These are phyloP conservation scores for Falcunculus frontatus DNA, from an alignment of 2,113 vertebrate genomes.

Conservation along the genomic window DNA sequence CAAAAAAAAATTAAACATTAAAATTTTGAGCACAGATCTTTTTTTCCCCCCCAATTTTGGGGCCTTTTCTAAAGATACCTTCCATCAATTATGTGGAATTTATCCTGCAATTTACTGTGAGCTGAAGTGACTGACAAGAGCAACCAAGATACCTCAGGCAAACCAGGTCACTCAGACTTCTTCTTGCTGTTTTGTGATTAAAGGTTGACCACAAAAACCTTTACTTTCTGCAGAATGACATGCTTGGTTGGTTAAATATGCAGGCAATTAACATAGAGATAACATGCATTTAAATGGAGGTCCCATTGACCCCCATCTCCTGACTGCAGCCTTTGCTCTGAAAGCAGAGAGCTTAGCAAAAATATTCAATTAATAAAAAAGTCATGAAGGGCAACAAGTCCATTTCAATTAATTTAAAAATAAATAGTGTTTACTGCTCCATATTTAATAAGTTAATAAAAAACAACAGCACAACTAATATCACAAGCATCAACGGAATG, in stretches of 20 bases:
- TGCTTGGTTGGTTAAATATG: constrained; percentile 21
- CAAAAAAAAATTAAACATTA: background rate
- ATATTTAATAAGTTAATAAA: constrained; percentile 38
- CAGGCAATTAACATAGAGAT: constrained; percentile 46
- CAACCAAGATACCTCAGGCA: constrained; percentile 1
- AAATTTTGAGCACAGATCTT: background rate
- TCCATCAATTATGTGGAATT: background rate
- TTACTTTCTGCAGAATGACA: background rate
- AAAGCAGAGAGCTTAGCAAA: constrained; percentile 13
- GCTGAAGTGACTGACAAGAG: constrained; percentile 23
- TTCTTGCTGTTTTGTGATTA: constrained; percentile 29
- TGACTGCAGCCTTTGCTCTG: background rate
- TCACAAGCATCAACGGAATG: background rate
- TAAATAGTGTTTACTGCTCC: constrained; percentile 26
- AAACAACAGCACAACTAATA: background rate
- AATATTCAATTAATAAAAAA: constrained; percentile 48
- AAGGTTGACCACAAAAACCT: constrained; percentile 27
- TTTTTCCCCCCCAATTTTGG: background rate
- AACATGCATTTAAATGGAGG: constrained; percentile 29
- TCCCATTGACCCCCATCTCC: constrained; percentile 5
- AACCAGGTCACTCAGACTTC: background rate
- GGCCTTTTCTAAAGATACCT: background rate
- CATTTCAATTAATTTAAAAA: constrained; percentile 37
- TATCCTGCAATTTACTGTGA: constrained; percentile 29
- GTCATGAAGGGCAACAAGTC: constrained; percentile 12